A percentile compares a stretch with the other conserved stretches of the same genome.
Conservation (phyloP, 2,113 vertebrate genomes). For the Micronycteris hirsuta region DNA sequence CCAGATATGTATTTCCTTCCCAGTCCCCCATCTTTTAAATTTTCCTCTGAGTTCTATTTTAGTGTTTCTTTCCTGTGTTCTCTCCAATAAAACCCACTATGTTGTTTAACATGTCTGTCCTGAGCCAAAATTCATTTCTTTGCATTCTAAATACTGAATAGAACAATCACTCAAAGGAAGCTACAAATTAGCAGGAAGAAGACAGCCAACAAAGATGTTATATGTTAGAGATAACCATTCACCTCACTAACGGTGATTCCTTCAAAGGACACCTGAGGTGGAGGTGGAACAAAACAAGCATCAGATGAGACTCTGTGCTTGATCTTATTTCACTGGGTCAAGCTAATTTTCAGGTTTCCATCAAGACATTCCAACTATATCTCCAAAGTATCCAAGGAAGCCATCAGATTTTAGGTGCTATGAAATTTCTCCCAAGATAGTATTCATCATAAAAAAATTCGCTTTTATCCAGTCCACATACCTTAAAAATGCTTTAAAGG, state of each 20-base stretch:
- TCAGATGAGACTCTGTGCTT: background rate
- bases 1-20: conserved; percentile 23
- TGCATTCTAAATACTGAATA: conserved; percentile 21
- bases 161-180: background rate
- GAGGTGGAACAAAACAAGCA: background rate
- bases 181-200: background rate
- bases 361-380: background rate
- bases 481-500: conserved; percentile 31
- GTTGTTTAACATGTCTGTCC: background rate
- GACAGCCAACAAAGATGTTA: background rate
- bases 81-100: conserved; percentile 18
- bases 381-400: background rate
- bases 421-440: background rate
- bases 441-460: conserved; percentile 25
- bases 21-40: background rate
- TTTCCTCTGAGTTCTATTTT: conserved; percentile 31
- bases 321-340: background rate
- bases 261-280: background rate
- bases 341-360: background rate
- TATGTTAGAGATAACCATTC: background rate
- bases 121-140: conserved; percentile 22
- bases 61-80: conserved; percentile 3
- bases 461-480: background rate
- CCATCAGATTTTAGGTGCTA: background rate
- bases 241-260: background rate